A percentile compares a stretch with the other conserved stretches of the same genome.
Conservation (phyloP, 2,888 invertebrate species). For the Drosophila gaucha region DNA sequence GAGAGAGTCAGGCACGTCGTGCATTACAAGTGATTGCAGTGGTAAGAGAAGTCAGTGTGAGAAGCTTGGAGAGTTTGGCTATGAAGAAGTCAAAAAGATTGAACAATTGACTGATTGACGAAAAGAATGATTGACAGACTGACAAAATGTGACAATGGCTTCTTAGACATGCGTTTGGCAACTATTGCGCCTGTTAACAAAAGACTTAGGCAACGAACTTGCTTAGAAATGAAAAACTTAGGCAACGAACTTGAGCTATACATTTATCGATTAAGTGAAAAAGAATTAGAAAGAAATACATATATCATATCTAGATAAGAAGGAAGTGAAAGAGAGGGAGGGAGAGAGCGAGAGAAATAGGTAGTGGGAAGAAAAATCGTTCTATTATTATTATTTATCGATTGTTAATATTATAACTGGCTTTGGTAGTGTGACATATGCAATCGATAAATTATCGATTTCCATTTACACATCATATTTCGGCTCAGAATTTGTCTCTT, state of each 20-base stretch:
- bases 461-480: no score
- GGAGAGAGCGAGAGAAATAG: neutral
- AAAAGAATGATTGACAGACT: conserved; percentile 26
- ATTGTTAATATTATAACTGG: no score
- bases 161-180: neutral
- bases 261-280: neutral
- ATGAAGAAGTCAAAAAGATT: neutral
- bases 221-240: neutral
- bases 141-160: no score
- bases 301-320: neutral
- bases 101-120: conserved; percentile 12
- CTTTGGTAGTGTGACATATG: neutral
- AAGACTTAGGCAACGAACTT: conserved; percentile 48
- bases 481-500: no score
- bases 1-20: conserved; percentile 14
- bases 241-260: conserved; percentile 10
- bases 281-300: neutral
- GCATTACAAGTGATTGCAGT: conserved; percentile 45
- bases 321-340: neutral
- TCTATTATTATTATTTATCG: no score
- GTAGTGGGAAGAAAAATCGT: neutral
- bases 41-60: conserved; percentile 36
- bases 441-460: neutral
- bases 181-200: conserved; percentile 4
- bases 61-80: conserved; percentile 18